A percentile compares a stretch with the other conserved stretches of the same genome.
These are phyloP conservation scores for Ashinkailepas kermadecensis DNA, from an alignment of 2,888 invertebrate species.

Conservation along the genomic window DNA sequence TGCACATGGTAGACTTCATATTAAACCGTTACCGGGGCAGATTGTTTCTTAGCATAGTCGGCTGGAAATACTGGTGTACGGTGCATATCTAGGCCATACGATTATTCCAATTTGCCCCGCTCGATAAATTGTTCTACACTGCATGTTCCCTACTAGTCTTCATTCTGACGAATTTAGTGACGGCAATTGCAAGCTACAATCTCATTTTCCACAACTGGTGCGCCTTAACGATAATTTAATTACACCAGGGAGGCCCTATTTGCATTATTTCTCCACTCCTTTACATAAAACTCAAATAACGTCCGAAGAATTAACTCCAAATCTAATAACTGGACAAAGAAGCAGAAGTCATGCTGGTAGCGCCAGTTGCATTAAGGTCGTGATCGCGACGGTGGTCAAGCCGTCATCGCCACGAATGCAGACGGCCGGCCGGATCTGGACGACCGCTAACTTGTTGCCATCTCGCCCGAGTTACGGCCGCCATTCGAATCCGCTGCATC, in stretches of 20 bases:
- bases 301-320: slow-evolving; percentile 20
- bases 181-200: slow-evolving; percentile 22
- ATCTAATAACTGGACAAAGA: slow-evolving; percentile 11
- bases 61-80: not conserved
- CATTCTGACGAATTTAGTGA: slow-evolving; percentile 20
- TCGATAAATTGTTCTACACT: slow-evolving; percentile 18
- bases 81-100: not conserved
- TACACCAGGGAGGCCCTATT: slow-evolving; percentile 16
- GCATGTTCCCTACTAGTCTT: slow-evolving; percentile 19
- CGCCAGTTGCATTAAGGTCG: not conserved
- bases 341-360: not conserved
- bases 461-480: not conserved
- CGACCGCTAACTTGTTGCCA: slow-evolving; percentile 10
- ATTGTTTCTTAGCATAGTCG: not conserved
- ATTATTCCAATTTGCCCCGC: slow-evolving; percentile 13
- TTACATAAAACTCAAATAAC: slow-evolving; percentile 22
- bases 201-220: slow-evolving; percentile 23
- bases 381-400: not conserved
- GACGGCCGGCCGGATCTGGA: no score
- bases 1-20: no score
- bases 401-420: not conserved
- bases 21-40: not conserved
- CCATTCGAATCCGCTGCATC: not conserved
- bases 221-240: slow-evolving; percentile 21
- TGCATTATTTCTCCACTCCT: slow-evolving; percentile 18